Evolutionary conservation across 1,140 invertebrate genomes (phyloP).

Genomic region (Aporrectodea caliginosa): DNA sequence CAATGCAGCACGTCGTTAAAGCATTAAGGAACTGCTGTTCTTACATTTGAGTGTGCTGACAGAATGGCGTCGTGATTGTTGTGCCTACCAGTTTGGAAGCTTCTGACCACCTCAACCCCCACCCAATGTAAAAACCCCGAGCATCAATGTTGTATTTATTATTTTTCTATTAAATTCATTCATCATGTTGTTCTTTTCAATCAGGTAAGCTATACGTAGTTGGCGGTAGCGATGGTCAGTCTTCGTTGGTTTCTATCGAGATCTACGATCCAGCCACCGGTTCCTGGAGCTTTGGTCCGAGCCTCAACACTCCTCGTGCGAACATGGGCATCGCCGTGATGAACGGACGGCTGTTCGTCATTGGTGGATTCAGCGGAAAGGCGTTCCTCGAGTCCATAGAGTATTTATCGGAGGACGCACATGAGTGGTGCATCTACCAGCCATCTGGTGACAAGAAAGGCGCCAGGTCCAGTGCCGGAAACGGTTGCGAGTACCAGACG

Average conservation of each 20-base stretch:
- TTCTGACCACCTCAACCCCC: too few species aligned
- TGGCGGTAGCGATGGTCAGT: slow-evolving; percentile 58
- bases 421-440: slow-evolving; percentile 44
- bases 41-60: too few species aligned
- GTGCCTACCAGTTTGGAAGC: too few species aligned
- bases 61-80: too few species aligned
- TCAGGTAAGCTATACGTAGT: slow-evolving; percentile 60
- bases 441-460: slow-evolving; percentile 30
- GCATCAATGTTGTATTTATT: too few species aligned
- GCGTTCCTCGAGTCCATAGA: slow-evolving; percentile 78
- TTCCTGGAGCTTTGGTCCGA: slow-evolving; percentile 74
- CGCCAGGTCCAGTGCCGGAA: slow-evolving; percentile 1
- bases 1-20: too few species aligned
- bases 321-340: slow-evolving; percentile 75
- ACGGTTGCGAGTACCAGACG: too few species aligned
- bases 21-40: too few species aligned
- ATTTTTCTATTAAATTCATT: too few species aligned
- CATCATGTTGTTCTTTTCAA: slow-evolving; percentile 13
- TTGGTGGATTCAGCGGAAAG: slow-evolving; percentile 84
- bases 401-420: slow-evolving; percentile 49
- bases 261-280: slow-evolving; percentile 74
- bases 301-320: slow-evolving; percentile 81
- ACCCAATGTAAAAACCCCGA: too few species aligned
- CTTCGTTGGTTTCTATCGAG: slow-evolving; percentile 74
- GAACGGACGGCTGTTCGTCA: slow-evolving; percentile 65